A percentile compares a stretch with the other conserved stretches of the same genome.
phyloP scores from a whole-genome alignment of 2,113 vertebrate species.

The Sturnus vulgaris region DNA sequence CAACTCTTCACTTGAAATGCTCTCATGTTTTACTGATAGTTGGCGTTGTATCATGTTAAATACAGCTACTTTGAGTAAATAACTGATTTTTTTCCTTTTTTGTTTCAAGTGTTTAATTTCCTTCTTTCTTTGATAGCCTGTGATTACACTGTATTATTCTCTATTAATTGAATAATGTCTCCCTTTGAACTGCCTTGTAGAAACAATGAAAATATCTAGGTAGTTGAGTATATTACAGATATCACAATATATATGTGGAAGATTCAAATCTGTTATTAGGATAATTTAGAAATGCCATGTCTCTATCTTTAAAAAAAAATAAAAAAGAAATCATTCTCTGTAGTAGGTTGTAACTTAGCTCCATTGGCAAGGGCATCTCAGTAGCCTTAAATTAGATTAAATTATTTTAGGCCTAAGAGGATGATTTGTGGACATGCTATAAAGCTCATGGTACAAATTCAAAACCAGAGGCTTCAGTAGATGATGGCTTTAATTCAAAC shows the following conservation, averaged over 20 bases:
- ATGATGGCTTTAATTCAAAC: not conserved
- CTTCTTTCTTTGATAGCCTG: not conserved
- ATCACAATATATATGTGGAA: not conserved
- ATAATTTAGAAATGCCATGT: not conserved
- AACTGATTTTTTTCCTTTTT: not conserved
- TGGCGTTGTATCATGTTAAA: not conserved
- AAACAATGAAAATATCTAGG: not conserved
- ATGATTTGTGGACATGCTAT: not conserved
- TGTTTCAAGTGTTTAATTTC: not conserved
- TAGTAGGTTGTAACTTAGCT: not conserved
- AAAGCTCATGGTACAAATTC: not conserved
- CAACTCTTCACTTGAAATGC: not conserved
- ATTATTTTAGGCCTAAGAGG: not conserved
- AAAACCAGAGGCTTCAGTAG: not conserved
- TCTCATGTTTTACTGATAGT: not conserved
- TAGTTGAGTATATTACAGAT: not conserved
- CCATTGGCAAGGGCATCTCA: not conserved
- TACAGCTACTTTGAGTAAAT: not conserved
- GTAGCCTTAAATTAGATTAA: not conserved
- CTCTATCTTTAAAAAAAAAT: not conserved
- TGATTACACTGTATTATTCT: not conserved
- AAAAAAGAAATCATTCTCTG: not conserved
- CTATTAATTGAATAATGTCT: not conserved
- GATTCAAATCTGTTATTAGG: not conserved
- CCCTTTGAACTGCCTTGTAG: not conserved